A percentile compares a stretch with the other conserved stretches of the same genome.
phyloP scores from a whole-genome alignment of 2,888 invertebrate species.

The Marronus borbonicus region DNA sequence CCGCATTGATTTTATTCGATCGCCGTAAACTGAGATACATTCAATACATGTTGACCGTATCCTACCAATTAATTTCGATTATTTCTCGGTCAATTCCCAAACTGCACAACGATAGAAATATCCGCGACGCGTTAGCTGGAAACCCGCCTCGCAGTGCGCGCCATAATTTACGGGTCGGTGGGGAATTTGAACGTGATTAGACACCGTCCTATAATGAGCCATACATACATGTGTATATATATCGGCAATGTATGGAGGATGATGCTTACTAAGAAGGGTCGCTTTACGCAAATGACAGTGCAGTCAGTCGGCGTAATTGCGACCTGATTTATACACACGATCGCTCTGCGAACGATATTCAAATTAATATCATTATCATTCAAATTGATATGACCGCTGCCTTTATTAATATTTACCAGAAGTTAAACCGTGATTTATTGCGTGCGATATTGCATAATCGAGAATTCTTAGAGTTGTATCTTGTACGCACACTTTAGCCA shows the following conservation, averaged over 20 bases:
- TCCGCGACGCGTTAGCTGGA: constrained; percentile 36
- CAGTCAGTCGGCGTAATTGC: constrained; percentile 55
- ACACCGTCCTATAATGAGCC: constrained; percentile 65
- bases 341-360: constrained; percentile 60
- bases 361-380: constrained; percentile 64
- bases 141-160: constrained; percentile 36
- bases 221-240: constrained; percentile 60
- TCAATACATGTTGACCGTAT: constrained; percentile 35
- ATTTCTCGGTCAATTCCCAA: constrained; percentile 42
- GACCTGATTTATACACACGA: constrained; percentile 59
- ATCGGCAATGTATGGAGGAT: constrained; percentile 3
- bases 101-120: constrained; percentile 37
- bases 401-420: constrained; percentile 50
- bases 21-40: constrained; percentile 8
- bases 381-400: constrained; percentile 59
- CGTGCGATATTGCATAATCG: constrained; percentile 26
- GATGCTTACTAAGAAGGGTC: constrained; percentile 63
- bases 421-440: constrained; percentile 48
- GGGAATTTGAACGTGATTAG: constrained; percentile 66
- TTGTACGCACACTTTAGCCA: too few species aligned
- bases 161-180: constrained; percentile 52
- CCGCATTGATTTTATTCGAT: too few species aligned
- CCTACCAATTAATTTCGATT: constrained; percentile 45
- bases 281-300: constrained; percentile 56
- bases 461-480: too few species aligned